Percentiles rank a stretch among this genome's conserved stretches.
Evolutionary conservation across 2,797 vertebrate genomes (phyloP).

Genomic region (Sardinella longiceps): DNA sequence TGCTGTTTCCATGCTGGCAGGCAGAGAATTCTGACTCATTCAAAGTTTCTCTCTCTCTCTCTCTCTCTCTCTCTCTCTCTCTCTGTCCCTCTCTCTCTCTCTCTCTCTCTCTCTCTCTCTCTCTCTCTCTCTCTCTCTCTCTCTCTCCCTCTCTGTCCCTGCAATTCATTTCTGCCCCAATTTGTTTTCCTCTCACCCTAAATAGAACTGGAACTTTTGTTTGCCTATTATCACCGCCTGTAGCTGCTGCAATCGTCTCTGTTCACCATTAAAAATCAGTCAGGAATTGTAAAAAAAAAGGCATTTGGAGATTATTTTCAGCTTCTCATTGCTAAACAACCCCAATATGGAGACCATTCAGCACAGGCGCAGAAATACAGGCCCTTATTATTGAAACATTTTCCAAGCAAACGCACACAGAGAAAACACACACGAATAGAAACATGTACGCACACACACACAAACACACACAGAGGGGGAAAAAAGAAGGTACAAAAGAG

Average conservation of each 20-base stretch:
- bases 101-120: neutral
- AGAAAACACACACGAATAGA: neutral
- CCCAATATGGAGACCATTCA: neutral
- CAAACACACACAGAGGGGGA: neutral
- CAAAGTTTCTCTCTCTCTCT: neutral
- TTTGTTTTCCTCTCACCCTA: neutral
- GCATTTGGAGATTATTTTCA: conserved; percentile 2
- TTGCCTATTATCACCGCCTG: neutral
- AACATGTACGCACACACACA: neutral
- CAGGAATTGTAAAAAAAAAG: neutral
- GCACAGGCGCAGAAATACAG: neutral
- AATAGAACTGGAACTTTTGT: neutral
- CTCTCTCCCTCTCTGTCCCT: neutral
- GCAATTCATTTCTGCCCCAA: neutral
- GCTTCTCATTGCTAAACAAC: neutral
- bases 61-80: neutral
- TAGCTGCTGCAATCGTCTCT: neutral
- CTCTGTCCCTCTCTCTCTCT: neutral
- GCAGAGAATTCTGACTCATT: neutral
- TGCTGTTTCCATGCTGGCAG: conserved; percentile 18
- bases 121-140: neutral
- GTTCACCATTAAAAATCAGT: neutral
- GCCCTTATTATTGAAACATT: conserved; percentile 3
- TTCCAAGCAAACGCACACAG: neutral
- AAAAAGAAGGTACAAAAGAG: neutral